Base-by-base conservation (phyloP, 2,888 invertebrate species). In the Oasisia sp. region DNA sequence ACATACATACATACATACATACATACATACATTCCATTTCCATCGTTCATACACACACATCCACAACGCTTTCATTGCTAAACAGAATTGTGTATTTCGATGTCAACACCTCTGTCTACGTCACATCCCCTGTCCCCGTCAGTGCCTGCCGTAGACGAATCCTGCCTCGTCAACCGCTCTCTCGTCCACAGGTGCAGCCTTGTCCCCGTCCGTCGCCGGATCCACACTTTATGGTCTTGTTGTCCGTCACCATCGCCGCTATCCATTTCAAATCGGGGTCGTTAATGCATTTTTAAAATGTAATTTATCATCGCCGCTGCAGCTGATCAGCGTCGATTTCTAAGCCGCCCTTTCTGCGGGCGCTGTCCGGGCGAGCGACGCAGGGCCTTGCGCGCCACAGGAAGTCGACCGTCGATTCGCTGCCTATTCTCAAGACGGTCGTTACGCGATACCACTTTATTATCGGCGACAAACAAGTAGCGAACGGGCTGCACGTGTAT, bases 191-290 rank as follows among this genome's bases (percentile, higher is more conserved):
- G 74, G 74, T 74, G 74, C 74, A 74, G 27, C n/a, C 27, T 7
- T 27, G 3, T 19, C 74, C 19, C 74, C 74, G n/a, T n/a, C n/a
- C 74, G 74, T 74, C 74, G 19, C 7, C 74, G 27, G 74, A 27
- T n/a, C n/a, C 74, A 74, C 74, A 74, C 74, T 74, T 74, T 74
- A 74, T n/a, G 74, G 74, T 74, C 74, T 74, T 74, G 74, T 74
- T 74, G 74, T n/a, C 74, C 74, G 74, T 74, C 74, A 27, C 74
- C 3, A 74, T 74, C 74, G 74, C 74, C 74, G 74, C 74, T 74
- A 74, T 74, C 74, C 74, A 74, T 74, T 74, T 74, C 74, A 74
- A 74, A 74, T 74, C 74, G 74, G 74, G 74, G 74, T 74, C 74
- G 74, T 74, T 74, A 74, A 74, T 74, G 74, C 74, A 74, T 74